phyloP scores from a whole-genome alignment of 2,113 vertebrate species.

The Cheirogaleus medius region DNA sequence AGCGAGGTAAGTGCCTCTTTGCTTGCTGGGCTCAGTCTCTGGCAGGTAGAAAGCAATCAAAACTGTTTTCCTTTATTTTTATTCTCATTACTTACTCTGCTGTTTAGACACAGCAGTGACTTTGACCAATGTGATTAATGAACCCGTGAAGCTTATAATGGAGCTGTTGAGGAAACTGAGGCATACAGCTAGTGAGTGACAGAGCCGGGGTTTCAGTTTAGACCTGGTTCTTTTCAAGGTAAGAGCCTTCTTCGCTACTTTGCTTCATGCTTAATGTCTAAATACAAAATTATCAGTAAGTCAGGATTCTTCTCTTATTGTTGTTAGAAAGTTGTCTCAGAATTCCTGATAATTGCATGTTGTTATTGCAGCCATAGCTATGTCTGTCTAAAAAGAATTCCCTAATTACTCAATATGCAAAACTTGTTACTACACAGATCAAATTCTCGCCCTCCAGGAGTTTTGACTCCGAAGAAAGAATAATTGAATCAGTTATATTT shows the following conservation, averaged over 20 bases:
- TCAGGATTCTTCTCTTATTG: not conserved
- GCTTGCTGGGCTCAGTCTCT: not conserved
- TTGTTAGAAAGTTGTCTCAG: not conserved
- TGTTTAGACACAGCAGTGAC: not conserved
- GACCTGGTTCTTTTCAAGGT: not conserved
- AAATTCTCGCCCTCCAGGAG: not conserved
- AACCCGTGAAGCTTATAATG: not conserved
- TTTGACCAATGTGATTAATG: not conserved
- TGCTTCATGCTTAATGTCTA: not conserved
- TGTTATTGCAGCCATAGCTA: not conserved
- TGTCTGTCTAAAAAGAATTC: not conserved
- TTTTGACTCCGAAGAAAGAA: slow-evolving; percentile 5
- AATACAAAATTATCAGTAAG: not conserved
- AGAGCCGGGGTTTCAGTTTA: not conserved
- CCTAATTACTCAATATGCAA: not conserved
- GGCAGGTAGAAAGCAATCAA: not conserved
- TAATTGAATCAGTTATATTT: not conserved
- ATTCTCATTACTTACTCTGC: not conserved
- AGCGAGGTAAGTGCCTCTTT: not conserved
- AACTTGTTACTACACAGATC: not conserved
- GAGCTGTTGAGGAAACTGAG: not conserved
- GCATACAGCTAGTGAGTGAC: not conserved
- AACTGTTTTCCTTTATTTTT: not conserved
- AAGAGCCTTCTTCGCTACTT: not conserved
- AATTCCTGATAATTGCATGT: not conserved